Base-by-base conservation (phyloP, 1,140 invertebrate species). In the Hetaerina americana region DNA sequence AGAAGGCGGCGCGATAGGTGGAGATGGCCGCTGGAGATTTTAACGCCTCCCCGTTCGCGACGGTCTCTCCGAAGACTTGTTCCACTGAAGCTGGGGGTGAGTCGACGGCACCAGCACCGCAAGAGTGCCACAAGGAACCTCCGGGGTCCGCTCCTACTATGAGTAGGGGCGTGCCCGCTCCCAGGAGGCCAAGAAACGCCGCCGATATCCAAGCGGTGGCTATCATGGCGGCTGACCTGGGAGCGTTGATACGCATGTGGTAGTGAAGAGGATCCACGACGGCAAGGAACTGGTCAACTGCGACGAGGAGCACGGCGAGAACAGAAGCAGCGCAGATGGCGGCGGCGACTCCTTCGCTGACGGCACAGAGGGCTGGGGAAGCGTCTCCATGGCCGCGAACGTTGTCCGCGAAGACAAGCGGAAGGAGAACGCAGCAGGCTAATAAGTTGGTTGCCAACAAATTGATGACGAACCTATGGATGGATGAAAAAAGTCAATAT, bases 181-280 rank as follows among this genome's bases (percentile, higher is more conserved):
- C 86, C 8, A 85, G 69, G 0, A 86, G 75, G 0, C 84, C 85
- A 29, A 90, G 87, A 0, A 83, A 71, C 0, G 83, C 80, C 0
- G 90, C 86, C 0, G 88, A 79, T 6, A 86, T 74, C 92, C 92
- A 90, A 10, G 86, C 84, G 15, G 84, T 80, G 8, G 86, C 81
- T 70, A 94, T 90, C 12, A 93, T 82, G 0, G 89, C 79, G 0
- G 85, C 87, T 0, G 89, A 90, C 66, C 88, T 87, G 10, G 87
- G 81, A 75, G 91, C 88, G 76, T 92, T 87, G 72, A 95, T 85
- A 28, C 89, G 86, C 18, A 87, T 87, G 73, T 91, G 89, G 79
- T 95, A 94, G n/a, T 91, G 87, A 26, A 95, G 82, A 0, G 93
- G 93, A 78, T 92, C 90, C 5, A 92, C 90, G 28, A 96, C 92